Conservation (phyloP, 2,888 invertebrate species). For the Megamerina dolium region DNA sequence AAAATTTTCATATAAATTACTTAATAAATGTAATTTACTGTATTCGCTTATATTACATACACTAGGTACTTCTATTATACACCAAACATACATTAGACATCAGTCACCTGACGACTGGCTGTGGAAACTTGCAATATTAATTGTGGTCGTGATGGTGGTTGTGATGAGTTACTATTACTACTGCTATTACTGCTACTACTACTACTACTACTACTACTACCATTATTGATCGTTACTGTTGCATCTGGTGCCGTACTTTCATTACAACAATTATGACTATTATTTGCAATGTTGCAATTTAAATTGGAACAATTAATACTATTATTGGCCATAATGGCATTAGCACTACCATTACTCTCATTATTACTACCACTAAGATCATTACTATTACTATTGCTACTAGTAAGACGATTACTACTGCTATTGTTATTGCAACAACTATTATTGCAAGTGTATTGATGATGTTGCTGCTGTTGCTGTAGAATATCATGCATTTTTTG, state of each 20-base stretch:
- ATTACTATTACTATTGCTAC: conserved; percentile 3
- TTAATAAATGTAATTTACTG: too few species aligned
- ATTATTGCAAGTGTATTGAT: conserved; percentile 17
- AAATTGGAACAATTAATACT: too few species aligned
- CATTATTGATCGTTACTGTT: not conserved
- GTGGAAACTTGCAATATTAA: conserved; percentile 27
- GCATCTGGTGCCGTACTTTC: conserved; percentile 10
- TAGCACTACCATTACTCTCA: conserved; percentile 15
- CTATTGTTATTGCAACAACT: conserved; percentile 23
- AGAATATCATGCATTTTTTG: too few species aligned
- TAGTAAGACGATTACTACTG: conserved; percentile 11
- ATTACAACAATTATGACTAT: too few species aligned
- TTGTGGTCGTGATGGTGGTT: too few species aligned
- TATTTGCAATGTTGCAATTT: too few species aligned
- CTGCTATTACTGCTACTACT: conserved; percentile 7
- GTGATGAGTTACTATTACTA: conserved; percentile 30
- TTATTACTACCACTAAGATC: conserved; percentile 14
- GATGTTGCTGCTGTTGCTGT: conserved; percentile 6
- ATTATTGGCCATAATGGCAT: conserved; percentile 10
- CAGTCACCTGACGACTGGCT: conserved; percentile 48
- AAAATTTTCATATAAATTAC: too few species aligned
- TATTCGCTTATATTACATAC: too few species aligned
- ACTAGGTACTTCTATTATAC: too few species aligned
- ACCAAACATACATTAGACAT: conserved; percentile 42
- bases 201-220: conserved; percentile 6